Evolutionary conservation across 1,140 invertebrate species (phyloP), one percentile per base, ranked within the genome.

Genomic region (Nephotettix cincticeps): DNA sequence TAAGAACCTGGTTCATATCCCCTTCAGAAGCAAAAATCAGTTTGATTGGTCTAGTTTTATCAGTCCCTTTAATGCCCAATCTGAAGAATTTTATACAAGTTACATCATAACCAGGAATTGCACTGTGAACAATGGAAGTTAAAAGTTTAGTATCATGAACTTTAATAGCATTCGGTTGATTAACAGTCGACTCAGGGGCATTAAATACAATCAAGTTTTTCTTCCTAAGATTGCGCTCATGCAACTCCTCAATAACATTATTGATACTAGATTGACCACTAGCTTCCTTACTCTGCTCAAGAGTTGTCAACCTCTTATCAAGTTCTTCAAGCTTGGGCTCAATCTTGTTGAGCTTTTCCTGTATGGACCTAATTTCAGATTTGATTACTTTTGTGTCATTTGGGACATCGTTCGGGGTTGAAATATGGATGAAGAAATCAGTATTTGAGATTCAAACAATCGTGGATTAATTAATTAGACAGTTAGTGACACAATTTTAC

Each of bases 1-100:
- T 65, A 23, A 65, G 63, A 14, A 43, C 29, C 6, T 40, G 63
- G 36, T 1, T 2, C 63, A 65, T 65, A 25, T 65, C 27, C 3
- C 21, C 6, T 25, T 36, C 29, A 36, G 63, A 65, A 36, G 1
- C 3, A 65, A 65, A 65, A 9, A 65, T 36, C 63, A 65, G 36
- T 65, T 65, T 65, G 23, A 36, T 36, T 32, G 63, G 63, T 65
- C 63, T 65, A 30, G 28, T 14, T 40, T 65, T 65, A 61, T 17
- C 21, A 21, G 11, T 2, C 29, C 4, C 4, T 30, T 25, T 65
- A 11, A 30, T 23, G 13, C 63, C 63, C n/a, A 40, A 11, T 30
- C 63, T 65, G 23, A 65, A 65, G 21, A 65, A 65, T 30, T 65
- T 65, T 6, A 65, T 23, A 17, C n/a, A 3, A 43, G 13, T 13